phyloP scores from a whole-genome alignment of 2,113 vertebrate species.

The Zosterops hypoxanthus region DNA sequence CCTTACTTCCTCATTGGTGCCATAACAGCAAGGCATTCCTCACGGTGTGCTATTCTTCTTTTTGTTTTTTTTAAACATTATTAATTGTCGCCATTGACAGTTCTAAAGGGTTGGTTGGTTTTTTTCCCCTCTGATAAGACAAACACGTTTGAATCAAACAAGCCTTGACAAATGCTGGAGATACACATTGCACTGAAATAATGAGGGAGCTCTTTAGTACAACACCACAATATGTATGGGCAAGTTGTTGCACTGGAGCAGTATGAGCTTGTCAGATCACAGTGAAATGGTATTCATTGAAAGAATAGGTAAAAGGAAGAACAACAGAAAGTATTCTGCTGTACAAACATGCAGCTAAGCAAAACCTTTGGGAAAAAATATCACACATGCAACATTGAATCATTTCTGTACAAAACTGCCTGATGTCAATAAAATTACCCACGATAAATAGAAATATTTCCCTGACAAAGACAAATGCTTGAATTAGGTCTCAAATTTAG shows the following conservation, averaged over 20 bases:
- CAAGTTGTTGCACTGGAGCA: constrained; percentile 48
- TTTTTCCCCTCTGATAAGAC: constrained; percentile 32
- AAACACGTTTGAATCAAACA: constrained; percentile 37
- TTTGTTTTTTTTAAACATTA: background rate
- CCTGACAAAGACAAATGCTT: background rate
- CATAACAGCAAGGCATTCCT: background rate
- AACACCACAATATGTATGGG: constrained; percentile 59
- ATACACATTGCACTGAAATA: background rate
- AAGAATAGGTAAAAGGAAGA: constrained; percentile 49
- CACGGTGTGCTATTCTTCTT: background rate
- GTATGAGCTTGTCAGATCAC: constrained; percentile 54
- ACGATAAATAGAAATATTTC: background rate
- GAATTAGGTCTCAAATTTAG: background rate
- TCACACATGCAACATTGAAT: background rate
- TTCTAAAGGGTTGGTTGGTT: constrained; percentile 36
- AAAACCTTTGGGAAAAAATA: background rate
- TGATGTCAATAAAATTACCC: background rate
- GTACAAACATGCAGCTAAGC: background rate
- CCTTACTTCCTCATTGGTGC: background rate
- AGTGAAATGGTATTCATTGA: background rate
- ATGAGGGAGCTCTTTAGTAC: constrained; percentile 49
- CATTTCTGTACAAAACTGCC: background rate
- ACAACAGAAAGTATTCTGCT: constrained; percentile 27
- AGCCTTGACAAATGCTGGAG: constrained; percentile 71
- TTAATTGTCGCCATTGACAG: constrained; percentile 60